Conservation (phyloP, 2,888 invertebrate species). For the Lagria hirta region DNA sequence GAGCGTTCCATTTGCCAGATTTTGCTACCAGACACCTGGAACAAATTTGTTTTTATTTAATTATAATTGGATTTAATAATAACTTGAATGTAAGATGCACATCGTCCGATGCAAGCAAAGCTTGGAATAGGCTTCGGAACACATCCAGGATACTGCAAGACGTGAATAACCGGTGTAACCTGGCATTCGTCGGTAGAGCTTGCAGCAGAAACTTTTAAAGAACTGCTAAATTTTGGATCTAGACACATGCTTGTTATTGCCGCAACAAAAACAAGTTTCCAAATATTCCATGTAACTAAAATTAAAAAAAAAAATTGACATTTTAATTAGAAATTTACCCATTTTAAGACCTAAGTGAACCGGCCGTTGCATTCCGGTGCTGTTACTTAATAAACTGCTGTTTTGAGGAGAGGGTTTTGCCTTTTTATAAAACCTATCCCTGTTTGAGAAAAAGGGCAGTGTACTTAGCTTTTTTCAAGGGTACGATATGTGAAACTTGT, state of each 20-base stretch:
- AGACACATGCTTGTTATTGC: slow-evolving; percentile 49
- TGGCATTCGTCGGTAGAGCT: slow-evolving; percentile 75
- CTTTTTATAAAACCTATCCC: slow-evolving; percentile 29
- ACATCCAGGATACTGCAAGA: slow-evolving; percentile 88
- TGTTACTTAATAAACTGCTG: slow-evolving; percentile 14
- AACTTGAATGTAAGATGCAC: slow-evolving; percentile 91
- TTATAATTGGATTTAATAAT: slow-evolving; percentile 20
- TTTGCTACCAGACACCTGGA: slow-evolving; percentile 88
- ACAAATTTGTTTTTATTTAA: slow-evolving; percentile 23
- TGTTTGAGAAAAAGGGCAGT: slow-evolving; percentile 12
- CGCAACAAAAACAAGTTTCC: slow-evolving; percentile 38
- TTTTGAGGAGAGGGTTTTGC: background rate
- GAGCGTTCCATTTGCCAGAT: slow-evolving; percentile 96
- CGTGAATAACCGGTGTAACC: slow-evolving; percentile 89
- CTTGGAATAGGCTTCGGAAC: slow-evolving; percentile 91
- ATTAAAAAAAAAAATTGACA: slow-evolving; percentile 6
- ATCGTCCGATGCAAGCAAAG: slow-evolving; percentile 88
- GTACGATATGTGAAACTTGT: slow-evolving; percentile 33
- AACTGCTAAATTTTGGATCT: slow-evolving; percentile 44
- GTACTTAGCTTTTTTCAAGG: slow-evolving; percentile 29
- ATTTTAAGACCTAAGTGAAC: slow-evolving; percentile 1
- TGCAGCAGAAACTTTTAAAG: slow-evolving; percentile 44
- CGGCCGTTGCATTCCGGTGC: slow-evolving; percentile 17
- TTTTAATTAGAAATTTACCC: slow-evolving; percentile 2
- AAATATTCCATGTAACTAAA: slow-evolving; percentile 35